Evolutionary conservation across 2,888 invertebrate species (phyloP).

Genomic region (Proisotoma minuta): DNA sequence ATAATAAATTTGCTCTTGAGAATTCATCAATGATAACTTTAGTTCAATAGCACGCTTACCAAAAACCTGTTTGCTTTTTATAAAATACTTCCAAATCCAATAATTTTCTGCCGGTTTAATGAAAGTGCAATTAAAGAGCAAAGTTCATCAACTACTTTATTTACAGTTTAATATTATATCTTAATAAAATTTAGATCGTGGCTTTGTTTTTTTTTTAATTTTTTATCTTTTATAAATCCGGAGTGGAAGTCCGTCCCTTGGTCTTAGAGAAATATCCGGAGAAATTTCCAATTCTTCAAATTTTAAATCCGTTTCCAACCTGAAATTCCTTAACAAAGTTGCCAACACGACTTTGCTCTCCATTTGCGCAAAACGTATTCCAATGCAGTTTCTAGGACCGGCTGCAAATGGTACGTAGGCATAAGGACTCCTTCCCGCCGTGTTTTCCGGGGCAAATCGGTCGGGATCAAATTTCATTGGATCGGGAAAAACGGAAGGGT

Average conservation of each 20-base stretch:
- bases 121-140: too few relatives aligned
- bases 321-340: slow-evolving; percentile 51
- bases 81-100: too few relatives aligned
- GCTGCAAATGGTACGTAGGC: slow-evolving; percentile 44
- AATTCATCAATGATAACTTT: too few relatives aligned
- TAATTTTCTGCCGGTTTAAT: too few relatives aligned
- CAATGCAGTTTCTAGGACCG: slow-evolving; percentile 26
- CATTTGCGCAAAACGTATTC: slow-evolving; percentile 51
- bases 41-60: too few relatives aligned
- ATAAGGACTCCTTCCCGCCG: slow-evolving; percentile 21
- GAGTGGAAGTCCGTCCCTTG: slow-evolving; percentile 49
- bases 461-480: slow-evolving; percentile 27
- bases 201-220: too few relatives aligned
- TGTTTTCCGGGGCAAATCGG: slow-evolving; percentile 25
- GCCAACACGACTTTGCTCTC: slow-evolving; percentile 52
- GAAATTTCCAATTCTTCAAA: slow-evolving; percentile 52
- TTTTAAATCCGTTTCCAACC: slow-evolving; percentile 51
- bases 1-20: too few relatives aligned
- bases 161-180: too few relatives aligned
- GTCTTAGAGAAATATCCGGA: slow-evolving; percentile 54
- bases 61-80: too few relatives aligned
- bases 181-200: too few relatives aligned
- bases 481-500: slow-evolving; percentile 23
- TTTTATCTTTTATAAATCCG: too few relatives aligned
- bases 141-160: too few relatives aligned